Evolutionary conservation across 2,113 vertebrate genomes (phyloP).

Genomic region (Callipepla californica): DNA sequence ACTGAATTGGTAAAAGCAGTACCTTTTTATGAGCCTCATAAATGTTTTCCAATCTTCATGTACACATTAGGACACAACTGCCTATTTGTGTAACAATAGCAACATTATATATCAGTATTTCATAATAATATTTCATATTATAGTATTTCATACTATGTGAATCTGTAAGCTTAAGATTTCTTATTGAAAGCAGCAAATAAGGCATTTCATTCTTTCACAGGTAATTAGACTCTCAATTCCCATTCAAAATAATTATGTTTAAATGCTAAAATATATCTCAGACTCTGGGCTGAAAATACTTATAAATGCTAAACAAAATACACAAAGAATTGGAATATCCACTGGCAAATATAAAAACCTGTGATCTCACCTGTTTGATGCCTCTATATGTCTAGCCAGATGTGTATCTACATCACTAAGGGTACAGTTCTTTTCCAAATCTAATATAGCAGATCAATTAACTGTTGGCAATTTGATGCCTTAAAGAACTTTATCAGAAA

Average conservation of each 20-base stretch:
- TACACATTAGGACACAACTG: not conserved
- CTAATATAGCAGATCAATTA: not conserved
- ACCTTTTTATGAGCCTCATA: not conserved
- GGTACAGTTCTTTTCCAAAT: not conserved
- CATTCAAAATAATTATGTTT: not conserved
- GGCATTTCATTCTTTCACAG: not conserved
- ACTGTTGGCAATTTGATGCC: accelerated
- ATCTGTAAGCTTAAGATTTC: not conserved
- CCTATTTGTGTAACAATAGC: not conserved
- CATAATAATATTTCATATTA: too few species aligned
- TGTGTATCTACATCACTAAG: not conserved
- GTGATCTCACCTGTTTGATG: not conserved
- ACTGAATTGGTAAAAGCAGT: not conserved
- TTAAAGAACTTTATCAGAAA: not conserved
- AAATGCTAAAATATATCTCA: not conserved
- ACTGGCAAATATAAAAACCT: not conserved
- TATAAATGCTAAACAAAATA: not conserved
- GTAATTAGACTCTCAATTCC: not conserved
- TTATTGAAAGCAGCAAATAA: not conserved
- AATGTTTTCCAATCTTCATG: not conserved
- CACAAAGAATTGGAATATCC: not conserved
- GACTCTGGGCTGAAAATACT: not conserved
- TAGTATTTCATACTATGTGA: not conserved
- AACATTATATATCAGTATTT: not conserved
- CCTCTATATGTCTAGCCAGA: not conserved